A percentile compares a stretch with the other conserved stretches of the same genome.
phyloP scores from a whole-genome alignment of 2,797 vertebrate species.

The Myiothlypis chrysogaster region DNA sequence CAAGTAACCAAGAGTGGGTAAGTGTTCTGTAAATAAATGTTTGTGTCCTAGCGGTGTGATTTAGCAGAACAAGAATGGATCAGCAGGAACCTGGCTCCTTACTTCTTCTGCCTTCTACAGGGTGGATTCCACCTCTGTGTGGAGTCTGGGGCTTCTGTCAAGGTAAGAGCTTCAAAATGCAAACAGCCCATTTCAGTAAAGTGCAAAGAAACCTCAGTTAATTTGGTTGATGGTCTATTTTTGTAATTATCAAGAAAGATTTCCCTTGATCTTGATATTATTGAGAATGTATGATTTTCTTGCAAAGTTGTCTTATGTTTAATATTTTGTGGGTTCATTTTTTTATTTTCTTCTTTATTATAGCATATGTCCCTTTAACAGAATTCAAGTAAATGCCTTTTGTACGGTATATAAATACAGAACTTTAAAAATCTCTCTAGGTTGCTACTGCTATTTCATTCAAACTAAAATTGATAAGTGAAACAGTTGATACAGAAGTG shows the following conservation, averaged over 20 bases:
- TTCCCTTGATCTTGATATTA: not conserved
- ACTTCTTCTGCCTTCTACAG: rapidly evolving
- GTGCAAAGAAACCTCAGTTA: not conserved
- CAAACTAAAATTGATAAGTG: not conserved
- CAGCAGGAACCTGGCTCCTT: not conserved
- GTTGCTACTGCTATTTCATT: not conserved
- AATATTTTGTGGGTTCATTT: not conserved
- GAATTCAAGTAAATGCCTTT: not conserved
- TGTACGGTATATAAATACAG: not conserved
- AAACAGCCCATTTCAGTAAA: not conserved
- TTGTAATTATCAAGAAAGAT: not conserved
- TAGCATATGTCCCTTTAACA: not conserved
- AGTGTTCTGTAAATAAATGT: not conserved
- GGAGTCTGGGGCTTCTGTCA: not conserved
- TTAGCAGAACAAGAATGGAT: not conserved
- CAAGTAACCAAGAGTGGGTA: not conserved
- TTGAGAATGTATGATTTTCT: not conserved
- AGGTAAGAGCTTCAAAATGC: not conserved
- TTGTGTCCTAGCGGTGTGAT: not conserved
- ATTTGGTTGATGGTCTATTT: not conserved
- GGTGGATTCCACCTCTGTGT: rapidly evolving
- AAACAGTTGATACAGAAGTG: not conserved
- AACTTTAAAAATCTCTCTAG: not conserved
- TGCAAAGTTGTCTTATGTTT: not conserved
- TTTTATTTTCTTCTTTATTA: not conserved